phyloP scores from a whole-genome alignment of 1,140 invertebrate genomes.

The Drosophila micromelanica region DNA sequence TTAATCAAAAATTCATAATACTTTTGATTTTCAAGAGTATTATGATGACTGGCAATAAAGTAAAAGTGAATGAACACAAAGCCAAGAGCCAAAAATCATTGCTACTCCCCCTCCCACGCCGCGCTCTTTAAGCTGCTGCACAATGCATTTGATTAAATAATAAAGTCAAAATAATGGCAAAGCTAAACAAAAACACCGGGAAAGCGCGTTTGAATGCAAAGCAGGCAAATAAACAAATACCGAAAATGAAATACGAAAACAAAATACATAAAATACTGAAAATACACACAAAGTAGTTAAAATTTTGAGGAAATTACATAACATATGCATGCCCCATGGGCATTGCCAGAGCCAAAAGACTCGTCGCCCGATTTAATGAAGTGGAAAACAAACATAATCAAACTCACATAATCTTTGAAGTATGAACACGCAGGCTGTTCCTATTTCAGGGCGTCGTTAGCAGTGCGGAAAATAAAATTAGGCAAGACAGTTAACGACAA shows the following conservation, averaged over 20 bases:
- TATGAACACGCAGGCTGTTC: background rate
- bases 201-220: slow-evolving; percentile 47
- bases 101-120: background rate
- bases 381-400: slow-evolving; percentile 77
- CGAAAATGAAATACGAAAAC: slow-evolving; percentile 32
- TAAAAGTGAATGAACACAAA: slow-evolving; percentile 37
- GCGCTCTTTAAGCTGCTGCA: slow-evolving; percentile 6
- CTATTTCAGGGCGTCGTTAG: slow-evolving; percentile 21
- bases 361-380: slow-evolving; percentile 74
- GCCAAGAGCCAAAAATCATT: slow-evolving; percentile 33
- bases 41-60: slow-evolving; percentile 28
- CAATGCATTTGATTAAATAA: slow-evolving; percentile 79
- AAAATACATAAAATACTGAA: slow-evolving; percentile 38
- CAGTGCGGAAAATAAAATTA: slow-evolving; percentile 72
- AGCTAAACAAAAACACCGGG: slow-evolving; percentile 55
- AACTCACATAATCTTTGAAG: slow-evolving; percentile 45
- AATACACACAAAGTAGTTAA: slow-evolving; percentile 60
- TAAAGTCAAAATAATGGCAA: slow-evolving; percentile 68
- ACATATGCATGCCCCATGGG: slow-evolving; percentile 30
- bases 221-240: slow-evolving; percentile 54
- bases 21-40: slow-evolving; percentile 6
- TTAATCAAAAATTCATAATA: background rate
- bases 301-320: slow-evolving; percentile 76
- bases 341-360: slow-evolving; percentile 24
- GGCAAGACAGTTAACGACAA: slow-evolving; percentile 56